These are phyloP conservation scores for Pelobates cultripes DNA, from an alignment of 2,797 vertebrate species.

Conservation along the genomic window DNA sequence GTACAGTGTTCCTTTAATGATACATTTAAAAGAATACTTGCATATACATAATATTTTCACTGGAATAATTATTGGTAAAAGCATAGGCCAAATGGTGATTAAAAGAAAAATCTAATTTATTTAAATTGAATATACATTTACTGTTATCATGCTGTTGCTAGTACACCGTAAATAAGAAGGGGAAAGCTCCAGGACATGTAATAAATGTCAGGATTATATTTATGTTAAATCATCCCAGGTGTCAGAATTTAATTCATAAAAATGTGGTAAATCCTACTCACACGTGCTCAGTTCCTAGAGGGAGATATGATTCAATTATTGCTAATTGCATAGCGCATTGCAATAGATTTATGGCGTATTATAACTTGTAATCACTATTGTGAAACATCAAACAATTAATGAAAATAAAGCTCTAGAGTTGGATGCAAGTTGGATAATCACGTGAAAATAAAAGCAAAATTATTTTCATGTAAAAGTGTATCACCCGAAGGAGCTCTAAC, in stretches of 20 bases:
- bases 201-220: too few species aligned
- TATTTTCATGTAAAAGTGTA: constrained; percentile 11
- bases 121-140: too few species aligned
- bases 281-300: constrained; percentile 5
- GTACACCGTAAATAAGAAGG: too few species aligned
- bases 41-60: too few species aligned
- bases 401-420: constrained; percentile 24
- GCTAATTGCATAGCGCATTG: constrained; percentile 36
- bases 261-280: neutral
- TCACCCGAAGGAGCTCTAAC: constrained; percentile 26
- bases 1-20: too few species aligned
- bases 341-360: constrained; percentile 11
- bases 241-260: neutral
- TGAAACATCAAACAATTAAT: constrained; percentile 44
- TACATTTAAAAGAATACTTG: too few species aligned
- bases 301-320: constrained; percentile 18
- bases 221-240: too few species aligned
- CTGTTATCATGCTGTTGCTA: too few species aligned
- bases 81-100: too few species aligned
- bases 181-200: too few species aligned
- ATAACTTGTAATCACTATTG: constrained; percentile 31
- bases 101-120: too few species aligned
- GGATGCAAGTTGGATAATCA: constrained; percentile 36
- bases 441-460: constrained; percentile 18
- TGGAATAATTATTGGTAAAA: too few species aligned